These are phyloP conservation scores for Zaprionus vittiger DNA, from an alignment of 1,140 invertebrate species.

Conservation along the genomic window DNA sequence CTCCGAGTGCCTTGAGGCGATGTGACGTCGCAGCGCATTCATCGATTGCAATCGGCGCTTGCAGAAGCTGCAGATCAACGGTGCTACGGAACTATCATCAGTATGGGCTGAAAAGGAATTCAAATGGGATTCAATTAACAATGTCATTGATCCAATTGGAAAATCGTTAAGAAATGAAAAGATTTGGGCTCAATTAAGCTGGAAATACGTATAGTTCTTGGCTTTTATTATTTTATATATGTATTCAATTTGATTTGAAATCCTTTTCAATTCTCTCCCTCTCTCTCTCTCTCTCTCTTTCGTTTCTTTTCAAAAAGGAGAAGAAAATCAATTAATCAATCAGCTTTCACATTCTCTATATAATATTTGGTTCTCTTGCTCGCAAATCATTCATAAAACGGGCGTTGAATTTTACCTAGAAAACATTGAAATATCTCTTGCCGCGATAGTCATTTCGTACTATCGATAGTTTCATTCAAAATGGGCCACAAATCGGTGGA, in stretches of 20 bases:
- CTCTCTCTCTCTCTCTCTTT: neutral
- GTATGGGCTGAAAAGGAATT: slow-evolving; percentile 9
- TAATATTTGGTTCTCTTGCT: slow-evolving; percentile 24
- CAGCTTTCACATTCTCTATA: neutral
- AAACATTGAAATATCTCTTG: neutral
- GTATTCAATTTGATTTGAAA: slow-evolving; percentile 28
- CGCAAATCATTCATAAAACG: slow-evolving; percentile 21
- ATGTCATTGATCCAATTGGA: neutral
- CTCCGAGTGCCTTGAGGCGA: slow-evolving; percentile 76
- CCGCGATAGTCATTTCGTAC: neutral
- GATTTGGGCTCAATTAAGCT: slow-evolving; percentile 13
- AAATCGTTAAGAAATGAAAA: neutral
- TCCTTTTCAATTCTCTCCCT: slow-evolving; percentile 3
- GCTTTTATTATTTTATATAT: slow-evolving; percentile 32
- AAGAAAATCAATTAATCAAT: slow-evolving; percentile 10
- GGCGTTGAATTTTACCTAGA: neutral
- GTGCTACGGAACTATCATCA: slow-evolving; percentile 42
- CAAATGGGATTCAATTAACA: neutral
- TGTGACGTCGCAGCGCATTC: slow-evolving; percentile 72
- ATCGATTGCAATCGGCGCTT: slow-evolving; percentile 73
- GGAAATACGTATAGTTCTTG: slow-evolving; percentile 44
- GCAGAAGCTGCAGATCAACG: slow-evolving; percentile 69
- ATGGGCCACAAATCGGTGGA: neutral
- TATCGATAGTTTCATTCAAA: neutral
- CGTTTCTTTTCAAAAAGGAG: slow-evolving; percentile 29